These are phyloP conservation scores for Agriopis marginaria DNA, from an alignment of 2,888 invertebrate genomes.

Conservation along the genomic window DNA sequence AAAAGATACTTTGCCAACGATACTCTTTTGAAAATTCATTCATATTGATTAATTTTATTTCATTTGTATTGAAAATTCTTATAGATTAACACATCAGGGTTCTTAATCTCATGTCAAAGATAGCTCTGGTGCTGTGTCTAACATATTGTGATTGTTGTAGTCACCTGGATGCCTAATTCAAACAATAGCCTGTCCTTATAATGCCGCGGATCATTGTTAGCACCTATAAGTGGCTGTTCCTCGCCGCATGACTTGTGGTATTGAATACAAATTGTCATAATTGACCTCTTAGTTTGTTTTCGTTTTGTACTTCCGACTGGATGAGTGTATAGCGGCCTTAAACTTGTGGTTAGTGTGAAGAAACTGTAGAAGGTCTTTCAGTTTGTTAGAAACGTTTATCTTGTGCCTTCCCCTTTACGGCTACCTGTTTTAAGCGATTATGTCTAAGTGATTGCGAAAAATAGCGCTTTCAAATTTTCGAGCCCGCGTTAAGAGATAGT, in stretches of 20 bases:
- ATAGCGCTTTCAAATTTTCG: too few relatives aligned
- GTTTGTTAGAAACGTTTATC: too few relatives aligned
- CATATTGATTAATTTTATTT: too few relatives aligned
- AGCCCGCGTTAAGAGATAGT: too few relatives aligned
- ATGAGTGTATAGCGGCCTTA: constrained; percentile 20
- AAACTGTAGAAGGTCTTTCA: constrained; percentile 20
- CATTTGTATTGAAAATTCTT: too few relatives aligned
- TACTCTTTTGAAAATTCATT: too few relatives aligned
- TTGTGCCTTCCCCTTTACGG: too few relatives aligned
- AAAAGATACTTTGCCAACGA: background rate
- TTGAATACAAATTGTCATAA: constrained; percentile 33
- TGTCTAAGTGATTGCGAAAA: too few relatives aligned
- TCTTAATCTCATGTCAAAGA: background rate
- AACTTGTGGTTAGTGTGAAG: constrained; percentile 28
- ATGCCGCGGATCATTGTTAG: constrained; percentile 50
- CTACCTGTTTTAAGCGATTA: too few relatives aligned
- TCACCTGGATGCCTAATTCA: constrained; percentile 49
- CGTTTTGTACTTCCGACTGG: constrained; percentile 40
- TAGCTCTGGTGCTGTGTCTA: too few relatives aligned
- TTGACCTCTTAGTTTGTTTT: constrained; percentile 41
- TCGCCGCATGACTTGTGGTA: constrained; percentile 17
- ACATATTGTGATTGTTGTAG: constrained; percentile 3
- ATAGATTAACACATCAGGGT: constrained; percentile 4
- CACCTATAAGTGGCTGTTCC: constrained; percentile 36
- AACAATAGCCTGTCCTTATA: constrained; percentile 70